These are phyloP conservation scores for Tetragonula clypearis DNA, from an alignment of 1,140 invertebrate species.

Conservation along the genomic window DNA sequence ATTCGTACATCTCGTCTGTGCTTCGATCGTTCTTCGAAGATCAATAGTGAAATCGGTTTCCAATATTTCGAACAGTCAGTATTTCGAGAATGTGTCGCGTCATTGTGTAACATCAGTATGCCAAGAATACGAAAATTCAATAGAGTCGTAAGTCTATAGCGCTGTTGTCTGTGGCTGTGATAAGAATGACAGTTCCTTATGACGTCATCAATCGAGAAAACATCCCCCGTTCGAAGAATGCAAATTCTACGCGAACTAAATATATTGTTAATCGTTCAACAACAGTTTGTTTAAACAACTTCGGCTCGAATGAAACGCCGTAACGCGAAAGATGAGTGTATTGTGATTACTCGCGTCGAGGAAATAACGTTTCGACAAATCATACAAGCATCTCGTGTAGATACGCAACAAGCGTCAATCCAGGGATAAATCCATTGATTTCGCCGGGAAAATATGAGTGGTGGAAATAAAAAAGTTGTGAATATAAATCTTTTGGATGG, in stretches of 20 bases:
- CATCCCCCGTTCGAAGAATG: constrained; percentile 46
- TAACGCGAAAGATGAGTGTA: neutral
- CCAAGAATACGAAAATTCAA: neutral
- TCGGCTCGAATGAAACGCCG: neutral
- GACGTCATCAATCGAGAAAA: constrained; percentile 53
- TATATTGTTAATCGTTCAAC: neutral
- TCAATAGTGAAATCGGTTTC: no score
- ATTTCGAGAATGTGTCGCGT: neutral
- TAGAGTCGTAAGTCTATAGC: neutral
- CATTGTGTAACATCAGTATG: neutral
- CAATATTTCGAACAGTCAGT: neutral
- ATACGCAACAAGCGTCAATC: constrained; percentile 64
- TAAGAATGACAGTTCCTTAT: constrained; percentile 8
- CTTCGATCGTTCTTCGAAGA: no score
- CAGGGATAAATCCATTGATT: constrained; percentile 49
- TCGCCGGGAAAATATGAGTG: constrained; percentile 61
- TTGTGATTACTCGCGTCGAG: neutral
- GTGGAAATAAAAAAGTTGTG: neutral
- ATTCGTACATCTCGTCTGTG: no score
- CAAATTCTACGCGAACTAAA: neutral
- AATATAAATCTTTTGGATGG: constrained; percentile 13
- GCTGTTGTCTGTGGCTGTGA: neutral
- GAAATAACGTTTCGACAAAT: neutral
- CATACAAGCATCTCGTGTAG: constrained; percentile 8
- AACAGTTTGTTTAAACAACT: neutral